Evolutionary conservation across 2,113 vertebrate species (phyloP).

Genomic region (Prochilodus magdalenae): DNA sequence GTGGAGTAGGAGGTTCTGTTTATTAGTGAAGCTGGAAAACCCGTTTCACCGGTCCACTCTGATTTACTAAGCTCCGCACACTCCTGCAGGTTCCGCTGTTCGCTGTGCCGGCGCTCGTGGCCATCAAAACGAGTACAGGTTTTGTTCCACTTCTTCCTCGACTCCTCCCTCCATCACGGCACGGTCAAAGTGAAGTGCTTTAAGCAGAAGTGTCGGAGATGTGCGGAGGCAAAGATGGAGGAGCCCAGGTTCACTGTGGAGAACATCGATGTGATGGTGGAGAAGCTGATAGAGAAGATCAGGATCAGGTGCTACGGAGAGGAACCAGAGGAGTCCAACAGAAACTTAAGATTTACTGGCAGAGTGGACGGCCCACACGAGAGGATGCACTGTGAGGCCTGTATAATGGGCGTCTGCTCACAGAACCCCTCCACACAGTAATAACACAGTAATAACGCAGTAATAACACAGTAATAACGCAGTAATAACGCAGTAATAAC

Average conservation of each 20-base stretch:
- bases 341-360: constrained; percentile 1
- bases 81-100: constrained; percentile 78
- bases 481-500: too few species aligned
- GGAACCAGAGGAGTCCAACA: constrained; percentile 7
- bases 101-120: constrained; percentile 74
- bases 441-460: too few species aligned
- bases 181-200: constrained; percentile 67
- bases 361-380: constrained; percentile 72
- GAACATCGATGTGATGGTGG: constrained; percentile 74
- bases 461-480: too few species aligned
- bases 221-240: constrained; percentile 55
- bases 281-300: constrained; percentile 81
- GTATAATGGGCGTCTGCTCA: constrained; percentile 67
- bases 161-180: background rate
- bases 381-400: constrained; percentile 78
- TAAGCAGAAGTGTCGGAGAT: constrained; percentile 77
- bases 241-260: constrained; percentile 67
- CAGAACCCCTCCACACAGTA: too few species aligned
- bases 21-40: too few species aligned
- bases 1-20: too few species aligned
- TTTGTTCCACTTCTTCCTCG: constrained; percentile 66
- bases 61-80: background rate
- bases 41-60: too few species aligned
- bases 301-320: constrained; percentile 76
- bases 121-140: constrained; percentile 76